Evolutionary conservation across 2,113 vertebrate species (phyloP), one percentile per base, ranked within the genome.

Genomic region (Leptobrachium ailaonicum): DNA sequence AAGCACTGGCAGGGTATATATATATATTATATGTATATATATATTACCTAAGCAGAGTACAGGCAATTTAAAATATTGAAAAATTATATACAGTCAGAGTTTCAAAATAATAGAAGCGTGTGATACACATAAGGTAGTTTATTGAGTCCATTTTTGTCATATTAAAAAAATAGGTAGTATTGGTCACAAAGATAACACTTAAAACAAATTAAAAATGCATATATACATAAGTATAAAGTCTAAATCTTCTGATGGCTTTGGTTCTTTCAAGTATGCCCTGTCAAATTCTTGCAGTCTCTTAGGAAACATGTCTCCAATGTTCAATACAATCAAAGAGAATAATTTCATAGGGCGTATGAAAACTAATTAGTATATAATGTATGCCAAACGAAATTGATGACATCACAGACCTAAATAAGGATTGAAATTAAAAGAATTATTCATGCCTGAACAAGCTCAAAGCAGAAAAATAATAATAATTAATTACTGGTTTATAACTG

Each of bases 301-400:
- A 67, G 71, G 77, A 53, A 80, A 58, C 40, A 13, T 44, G 10
- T 80, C 77, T 80, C 77, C 41, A 41, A 70, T 73, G 77, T 73
- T 80, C 40, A 54, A 44, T 45, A 42, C 58, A 80, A 80, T 80
- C 77, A 80, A 80, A 80, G 77, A 73, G 77, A 80, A 80, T 80
- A 80, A 66, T 71, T 73, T 72, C 45, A 54, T 73, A 68, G 66
- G 62, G 77, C 20, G 60, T 66, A 42, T 66, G 64, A 43, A 77
- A 67, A 80, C 71, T 73, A 80, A 80, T 80, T 80, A 80, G 62
- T 6, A 67, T 5, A 80, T 80, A 80, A 80, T 67, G 41, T 80
- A 80, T 80, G 60, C 71, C 71, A 66, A 66, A 66, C 56, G 41
- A 73, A 72, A 66, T 41, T 73, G 47, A 80, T 80, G 77, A 80